Base-by-base conservation (phyloP, 2,888 invertebrate genomes). In the Asteroscopus sphinx region DNA sequence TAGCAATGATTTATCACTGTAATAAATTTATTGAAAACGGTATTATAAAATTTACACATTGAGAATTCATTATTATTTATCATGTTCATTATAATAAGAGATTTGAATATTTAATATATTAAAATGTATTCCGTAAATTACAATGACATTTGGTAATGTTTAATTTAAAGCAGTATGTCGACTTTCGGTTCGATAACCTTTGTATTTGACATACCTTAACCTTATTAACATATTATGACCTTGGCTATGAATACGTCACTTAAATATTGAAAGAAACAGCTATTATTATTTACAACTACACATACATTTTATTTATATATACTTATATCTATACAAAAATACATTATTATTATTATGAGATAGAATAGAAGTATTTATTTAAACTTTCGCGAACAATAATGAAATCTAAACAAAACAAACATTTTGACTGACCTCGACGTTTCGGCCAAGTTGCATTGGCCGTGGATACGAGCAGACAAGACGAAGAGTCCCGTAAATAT, bases 21-120 rank as follows among this genome's bases (percentile, higher is more conserved):
- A 40, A 64, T 64, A 52, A 69, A 64, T 67, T 64, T 26, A 67
- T 52, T 52, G 44, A 48, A 69, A 70, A 70, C 71, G 51, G 47
- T 70, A 48, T 55, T 40, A 47, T 44, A 32, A 33, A 16, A 47
- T 39, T 9, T 37, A 39, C 37, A 39, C 13, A 30, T 48, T 30
- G 17, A 9, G 47, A 30, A 48, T 47, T 56, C n/a, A 55, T 45
- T 40, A 54, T 47, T 55, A 55, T 47, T 55, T 51, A 51, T 26
- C 17, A 28, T 48, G 30, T 37, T 16, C 52, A 48, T 40, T 62
- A 16, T 17, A 30, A 45, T 68, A n/a, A 32, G 7, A 33, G 15
- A 55, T 46, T 35, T 68, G 8, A 55, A 61, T 60, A 40, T 5
- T 17, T 17, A 33, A 48, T 64, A 9, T 46, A 37, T 60, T 53